Evolutionary conservation across 2,113 vertebrate species (phyloP).

Genomic region (Axis porcinus): DNA sequence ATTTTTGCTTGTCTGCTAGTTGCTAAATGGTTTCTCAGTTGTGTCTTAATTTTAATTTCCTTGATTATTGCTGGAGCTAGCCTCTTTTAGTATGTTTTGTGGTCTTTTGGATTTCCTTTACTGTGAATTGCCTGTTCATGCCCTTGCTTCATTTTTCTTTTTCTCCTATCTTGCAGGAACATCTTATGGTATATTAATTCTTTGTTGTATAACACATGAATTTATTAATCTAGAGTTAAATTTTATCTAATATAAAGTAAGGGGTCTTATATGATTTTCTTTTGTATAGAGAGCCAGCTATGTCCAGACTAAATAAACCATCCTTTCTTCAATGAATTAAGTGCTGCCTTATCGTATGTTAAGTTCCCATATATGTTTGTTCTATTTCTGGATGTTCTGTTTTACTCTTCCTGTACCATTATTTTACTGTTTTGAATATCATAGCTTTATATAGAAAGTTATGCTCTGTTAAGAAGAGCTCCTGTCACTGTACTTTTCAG

Average conservation of each 20-base stretch:
- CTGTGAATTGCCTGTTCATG: neutral
- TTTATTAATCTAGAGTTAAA: constrained; percentile 10
- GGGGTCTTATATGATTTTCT: neutral
- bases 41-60: constrained; percentile 29
- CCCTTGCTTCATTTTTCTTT: neutral
- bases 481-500: neutral
- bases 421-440: neutral
- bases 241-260: neutral
- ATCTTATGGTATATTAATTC: neutral
- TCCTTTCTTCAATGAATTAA: neutral
- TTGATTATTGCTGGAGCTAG: neutral
- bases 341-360: neutral
- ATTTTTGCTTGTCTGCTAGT: neutral
- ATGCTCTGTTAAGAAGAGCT: neutral
- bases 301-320: neutral
- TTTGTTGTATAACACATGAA: neutral
- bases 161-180: neutral
- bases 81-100: neutral
- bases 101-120: neutral
- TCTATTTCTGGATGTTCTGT: constrained; percentile 18
- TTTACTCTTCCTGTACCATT: constrained; percentile 22
- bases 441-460: neutral
- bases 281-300: neutral
- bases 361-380: neutral
- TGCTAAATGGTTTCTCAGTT: neutral